Evolutionary conservation across 2,888 invertebrate genomes (phyloP), one percentile per base, ranked within the genome.

Genomic region (Tricholauxania praeusta): DNA sequence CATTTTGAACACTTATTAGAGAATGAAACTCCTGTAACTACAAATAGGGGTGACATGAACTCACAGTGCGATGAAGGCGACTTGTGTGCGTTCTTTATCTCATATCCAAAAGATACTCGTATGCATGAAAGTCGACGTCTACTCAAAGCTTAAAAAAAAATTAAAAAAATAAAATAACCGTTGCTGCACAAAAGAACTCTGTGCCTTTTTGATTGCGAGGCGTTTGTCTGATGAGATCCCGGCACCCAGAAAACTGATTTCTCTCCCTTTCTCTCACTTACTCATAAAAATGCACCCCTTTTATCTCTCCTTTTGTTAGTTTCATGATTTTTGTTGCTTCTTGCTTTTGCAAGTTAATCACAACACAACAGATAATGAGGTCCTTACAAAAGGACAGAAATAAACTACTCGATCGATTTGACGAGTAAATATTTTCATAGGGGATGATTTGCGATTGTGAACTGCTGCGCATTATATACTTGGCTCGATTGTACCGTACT

Each of bases 191-290:
- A 70, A 67, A 70, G 63, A 52, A 39, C 70, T 70, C 63, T 28
- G 12, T 84, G 84, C 84, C 84, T 85, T 85, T 85, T 85, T 85
- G 84, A 85, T 85, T 85, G 83, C 79, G 78, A 85, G 85, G 84
- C 84, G 84, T 83, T 83, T 81, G 80, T 79, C 80, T 83, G 82
- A 83, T 83, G 82, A 79, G 83, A 84, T 84, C 83, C 81, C 79
- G 80, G 81, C 84, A 83, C 82, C 83, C 84, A 82, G 77, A 73
- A 77, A 71, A 79, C 74, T 78, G 77, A 79, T 79, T 78, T 75
- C 60, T 71, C 15, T 51, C 22, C 15, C 59, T 28, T 17, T 51
- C 60, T 60, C 48, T 22, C 48, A 4, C 57, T 39, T 28, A 19
- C 28, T 60, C 39, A 39, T 39, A 1, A 39, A 10, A 39, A 10